Base-by-base conservation (phyloP, 2,797 vertebrate genomes). In the Neosalanx taihuensis region DNA sequence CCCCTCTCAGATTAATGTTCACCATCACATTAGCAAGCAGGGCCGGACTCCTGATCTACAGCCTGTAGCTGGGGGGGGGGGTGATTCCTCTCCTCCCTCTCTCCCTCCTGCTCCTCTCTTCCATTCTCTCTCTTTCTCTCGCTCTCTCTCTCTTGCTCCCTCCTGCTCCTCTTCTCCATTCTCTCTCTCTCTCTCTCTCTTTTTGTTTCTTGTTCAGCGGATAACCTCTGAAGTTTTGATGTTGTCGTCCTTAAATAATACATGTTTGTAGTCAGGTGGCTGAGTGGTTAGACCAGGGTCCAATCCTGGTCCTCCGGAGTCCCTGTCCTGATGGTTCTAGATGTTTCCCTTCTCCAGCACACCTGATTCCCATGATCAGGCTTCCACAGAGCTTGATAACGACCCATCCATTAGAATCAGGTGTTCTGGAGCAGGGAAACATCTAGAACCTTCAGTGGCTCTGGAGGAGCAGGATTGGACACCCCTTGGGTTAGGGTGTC, bases 1-100 rank as follows among this genome's bases (percentile, higher is more conserved):
- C 12, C 76, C 62, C 35, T 49, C 61, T 80, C 64, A 77, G 63
- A 76, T 81, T 62, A 72, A 66, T 73, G 51, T 74, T 73, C 67
- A 74, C 73, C 60, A 58, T 70, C 70, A 81, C 49, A 72, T 58
- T 29, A 49, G 64, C 17, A 74, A 67, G 20, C 66, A 7, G n/a
- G n/a, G 49, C 64, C 20, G 6, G 64, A 17, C 15, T n/a, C 71
- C 69, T 66, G 58, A 76, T 74, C 31, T 59, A 72, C 49, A 65
- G 49, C 20, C 58, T 6, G 59, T 72, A 72, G 18, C 82, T 46
- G 41, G 10, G 37, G 10, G 37, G 9, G 7, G 33, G 29, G 65
- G 33, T 31, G 2, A 12, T 37, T 18, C 17, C 4, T 9, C 59
- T 61, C 12, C 29, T 46, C 9, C 3, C 17, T 3, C 15, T 66